These are phyloP conservation scores for Bolborhynchus lineola DNA, from an alignment of 2,113 vertebrate species.

Conservation along the genomic window DNA sequence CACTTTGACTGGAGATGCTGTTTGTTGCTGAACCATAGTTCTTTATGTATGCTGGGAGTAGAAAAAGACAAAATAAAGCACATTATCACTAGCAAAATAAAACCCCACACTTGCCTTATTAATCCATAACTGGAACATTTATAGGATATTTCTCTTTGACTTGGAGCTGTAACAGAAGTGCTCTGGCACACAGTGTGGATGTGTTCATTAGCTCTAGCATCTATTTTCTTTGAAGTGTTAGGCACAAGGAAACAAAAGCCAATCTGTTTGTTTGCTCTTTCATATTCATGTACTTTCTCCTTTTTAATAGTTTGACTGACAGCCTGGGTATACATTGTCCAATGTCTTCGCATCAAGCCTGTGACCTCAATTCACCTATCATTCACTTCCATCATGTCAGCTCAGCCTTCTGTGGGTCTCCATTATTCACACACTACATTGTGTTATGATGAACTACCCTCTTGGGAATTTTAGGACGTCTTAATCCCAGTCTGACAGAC, in stretches of 20 bases:
- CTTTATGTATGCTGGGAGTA: background rate
- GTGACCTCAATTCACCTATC: constrained; percentile 63
- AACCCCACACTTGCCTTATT: background rate
- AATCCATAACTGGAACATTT: background rate
- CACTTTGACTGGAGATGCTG: background rate
- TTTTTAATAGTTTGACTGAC: constrained; percentile 65
- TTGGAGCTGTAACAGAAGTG: background rate
- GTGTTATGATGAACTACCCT: constrained; percentile 76
- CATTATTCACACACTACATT: constrained; percentile 65
- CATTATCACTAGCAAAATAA: background rate
- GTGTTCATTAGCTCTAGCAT: constrained; percentile 59
- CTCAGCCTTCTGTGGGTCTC: constrained; percentile 61
- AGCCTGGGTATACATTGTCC: constrained; percentile 51
- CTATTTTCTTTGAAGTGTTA: constrained; percentile 37
- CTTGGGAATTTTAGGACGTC: constrained; percentile 71
- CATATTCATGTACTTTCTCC: constrained; percentile 63
- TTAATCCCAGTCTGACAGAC: constrained; percentile 77
- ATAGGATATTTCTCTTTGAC: constrained; percentile 7
- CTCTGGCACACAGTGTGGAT: background rate
- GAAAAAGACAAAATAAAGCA: background rate
- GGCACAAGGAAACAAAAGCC: constrained; percentile 55
- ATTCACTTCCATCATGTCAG: constrained; percentile 67
- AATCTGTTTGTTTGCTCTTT: constrained; percentile 67
- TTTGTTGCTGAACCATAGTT: background rate
- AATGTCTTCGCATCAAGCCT: constrained; percentile 27